A percentile compares a stretch with the other conserved stretches of the same genome.
phyloP scores from a whole-genome alignment of 2,797 vertebrate genomes.

The Sebastes trivittatus region DNA sequence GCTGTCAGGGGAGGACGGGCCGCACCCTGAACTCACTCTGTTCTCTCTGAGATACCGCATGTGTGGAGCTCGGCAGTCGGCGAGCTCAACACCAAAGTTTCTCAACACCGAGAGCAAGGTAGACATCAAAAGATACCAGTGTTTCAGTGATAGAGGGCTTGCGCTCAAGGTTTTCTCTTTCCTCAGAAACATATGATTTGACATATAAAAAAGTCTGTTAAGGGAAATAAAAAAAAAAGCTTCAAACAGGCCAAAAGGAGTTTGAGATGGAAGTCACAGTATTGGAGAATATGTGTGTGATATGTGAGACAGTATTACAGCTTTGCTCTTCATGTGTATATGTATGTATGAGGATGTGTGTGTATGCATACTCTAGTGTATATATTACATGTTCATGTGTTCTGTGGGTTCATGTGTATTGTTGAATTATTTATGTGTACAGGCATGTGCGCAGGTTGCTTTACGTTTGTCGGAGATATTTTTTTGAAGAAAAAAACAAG shows the following conservation, averaged over 20 bases:
- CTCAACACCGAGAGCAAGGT: background rate
- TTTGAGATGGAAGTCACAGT: background rate
- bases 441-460: background rate
- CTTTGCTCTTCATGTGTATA: background rate
- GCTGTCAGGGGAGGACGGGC: conserved; percentile 36
- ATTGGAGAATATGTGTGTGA: background rate
- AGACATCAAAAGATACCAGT: background rate
- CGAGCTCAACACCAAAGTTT: conserved; percentile 10
- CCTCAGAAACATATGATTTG: background rate
- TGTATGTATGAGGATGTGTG: background rate
- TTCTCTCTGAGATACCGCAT: conserved; percentile 5
- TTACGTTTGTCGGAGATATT: background rate
- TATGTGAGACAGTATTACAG: background rate
- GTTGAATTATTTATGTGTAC: background rate
- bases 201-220: background rate
- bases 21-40: conserved; percentile 11
- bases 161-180: background rate
- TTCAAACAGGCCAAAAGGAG: background rate
- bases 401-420: background rate
- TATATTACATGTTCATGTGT: background rate
- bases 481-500: background rate
- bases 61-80: conserved; percentile 1
- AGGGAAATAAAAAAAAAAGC: background rate
- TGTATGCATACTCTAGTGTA: background rate
- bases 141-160: background rate